Percentiles rank a stretch among this genome's conserved stretches.
Conservation (phyloP, 1,140 invertebrate genomes). For the Drosophila seguyi region DNA sequence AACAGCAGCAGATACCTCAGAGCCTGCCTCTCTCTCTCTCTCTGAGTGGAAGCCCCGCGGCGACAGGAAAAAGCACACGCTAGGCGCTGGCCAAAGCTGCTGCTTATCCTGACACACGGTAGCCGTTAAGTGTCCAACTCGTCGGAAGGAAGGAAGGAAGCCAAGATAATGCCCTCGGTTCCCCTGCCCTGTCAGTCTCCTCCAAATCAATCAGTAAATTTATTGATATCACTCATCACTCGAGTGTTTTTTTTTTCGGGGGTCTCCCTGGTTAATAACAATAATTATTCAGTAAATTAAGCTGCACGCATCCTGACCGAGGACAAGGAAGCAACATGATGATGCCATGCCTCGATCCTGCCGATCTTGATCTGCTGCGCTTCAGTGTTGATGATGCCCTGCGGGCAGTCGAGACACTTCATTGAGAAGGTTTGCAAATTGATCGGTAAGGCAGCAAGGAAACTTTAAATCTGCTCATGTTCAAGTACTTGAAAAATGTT, state of each 20-base stretch:
- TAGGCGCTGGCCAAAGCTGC: constrained; percentile 66
- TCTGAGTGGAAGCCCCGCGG: constrained; percentile 48
- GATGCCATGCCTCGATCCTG: not conserved
- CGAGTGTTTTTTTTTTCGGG: constrained; percentile 10
- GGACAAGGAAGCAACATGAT: not conserved
- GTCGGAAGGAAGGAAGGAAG: constrained; percentile 28
- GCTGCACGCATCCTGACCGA: constrained; percentile 46
- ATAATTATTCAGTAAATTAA: constrained; percentile 75
- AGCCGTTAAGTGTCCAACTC: constrained; percentile 66
- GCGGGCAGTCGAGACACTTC: not conserved
- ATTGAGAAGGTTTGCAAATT: constrained; percentile 5
- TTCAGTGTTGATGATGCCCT: constrained; percentile 36
- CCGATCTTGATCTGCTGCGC: constrained; percentile 30
- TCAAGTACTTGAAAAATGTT: not conserved
- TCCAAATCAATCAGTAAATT: constrained; percentile 72
- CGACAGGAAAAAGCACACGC: constrained; percentile 77
- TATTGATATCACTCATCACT: constrained; percentile 52
- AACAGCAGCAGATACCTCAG: constrained; percentile 23
- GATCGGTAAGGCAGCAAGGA: not conserved
- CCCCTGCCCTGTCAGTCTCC: not conserved
- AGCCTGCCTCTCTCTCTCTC: not conserved
- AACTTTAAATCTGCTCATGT: too few species aligned
- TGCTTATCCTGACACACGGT: constrained; percentile 76
- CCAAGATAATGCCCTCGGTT: constrained; percentile 33
- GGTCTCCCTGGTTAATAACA: constrained; percentile 57